Base-by-base conservation (phyloP, 2,888 invertebrate species). In the Acronicta aceris region DNA sequence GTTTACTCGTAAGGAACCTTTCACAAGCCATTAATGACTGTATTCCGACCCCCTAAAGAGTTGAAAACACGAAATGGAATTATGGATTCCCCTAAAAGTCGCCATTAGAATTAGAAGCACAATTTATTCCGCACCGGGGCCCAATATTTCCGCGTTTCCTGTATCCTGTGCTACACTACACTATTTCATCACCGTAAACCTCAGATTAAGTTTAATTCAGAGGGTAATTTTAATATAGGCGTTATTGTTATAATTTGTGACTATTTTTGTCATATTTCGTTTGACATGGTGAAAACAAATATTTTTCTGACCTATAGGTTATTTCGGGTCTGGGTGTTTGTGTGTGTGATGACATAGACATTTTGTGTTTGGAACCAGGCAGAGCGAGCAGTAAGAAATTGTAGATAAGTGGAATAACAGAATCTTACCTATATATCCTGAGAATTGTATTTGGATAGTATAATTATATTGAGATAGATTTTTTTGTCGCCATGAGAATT, bases 21-120 rank as follows among this genome's bases (percentile, higher is more conserved):
- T 93, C 86, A 89, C 86, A 89, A 89, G 85, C 88, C 89, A 91
- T 93, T 92, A 93, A 89, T 90, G 89, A 87, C 89, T 86, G 88
- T 90, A 88, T 85, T 84, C 75, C 85, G 82, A 85, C 88, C 90
- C 91, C 91, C 87, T 83, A 93, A 94, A 92, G 91, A 94, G 93
- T 93, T 93, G 88, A 84, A 89, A 90, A 90, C 91, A 92, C 87
- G 88, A 87, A 93, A 94, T 92, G 89, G 90, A 93, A 93, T 93
- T 93, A 93, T 86, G 84, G 85, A 87, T 88, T 90, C 91, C 92
- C 93, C 92, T 91, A 89, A 91, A 92, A 92, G 90, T 91, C 86
- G 86, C 87, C 87, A 91, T 90, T 89, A 89, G 90, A 91, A 90
- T 92, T 91, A 90, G 85, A 89, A 82, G 84, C 80, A 85, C 89